Conservation (phyloP, 2,888 invertebrate species). For the Brenthis daphne region DNA sequence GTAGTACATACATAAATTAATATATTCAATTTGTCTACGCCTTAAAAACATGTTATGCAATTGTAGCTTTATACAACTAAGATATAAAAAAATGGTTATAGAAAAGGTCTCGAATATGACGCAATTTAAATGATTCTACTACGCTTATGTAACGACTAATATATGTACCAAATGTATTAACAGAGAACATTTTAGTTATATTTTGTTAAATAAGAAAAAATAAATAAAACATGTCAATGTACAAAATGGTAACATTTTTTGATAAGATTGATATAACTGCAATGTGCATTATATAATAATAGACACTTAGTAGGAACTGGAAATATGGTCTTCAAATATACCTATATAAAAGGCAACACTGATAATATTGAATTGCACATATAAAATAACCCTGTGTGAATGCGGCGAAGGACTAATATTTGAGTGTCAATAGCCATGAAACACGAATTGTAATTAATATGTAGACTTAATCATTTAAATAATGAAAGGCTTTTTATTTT, state of each 20-base stretch:
- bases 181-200: too few relatives aligned
- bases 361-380: not conserved
- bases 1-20: not conserved
- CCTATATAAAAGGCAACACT: not conserved
- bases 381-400: slow-evolving; percentile 4
- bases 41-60: slow-evolving; percentile 11
- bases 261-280: too few relatives aligned
- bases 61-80: slow-evolving; percentile 2
- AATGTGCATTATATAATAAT: too few relatives aligned
- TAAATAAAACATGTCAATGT: too few relatives aligned
- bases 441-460: not conserved
- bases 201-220: too few relatives aligned
- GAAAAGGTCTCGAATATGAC: slow-evolving; percentile 8
- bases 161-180: not conserved
- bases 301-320: too few relatives aligned
- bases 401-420: slow-evolving; percentile 6
- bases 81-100: slow-evolving; percentile 12
- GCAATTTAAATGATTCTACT: slow-evolving; percentile 8
- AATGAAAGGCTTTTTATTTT: not conserved
- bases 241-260: too few relatives aligned
- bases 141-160: slow-evolving; percentile 1
- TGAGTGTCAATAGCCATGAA: not conserved
- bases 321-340: too few relatives aligned
- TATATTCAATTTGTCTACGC: not conserved
- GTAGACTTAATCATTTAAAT: not conserved